phyloP scores from a whole-genome alignment of 2,113 vertebrate genomes.

The Gulo gulo region DNA sequence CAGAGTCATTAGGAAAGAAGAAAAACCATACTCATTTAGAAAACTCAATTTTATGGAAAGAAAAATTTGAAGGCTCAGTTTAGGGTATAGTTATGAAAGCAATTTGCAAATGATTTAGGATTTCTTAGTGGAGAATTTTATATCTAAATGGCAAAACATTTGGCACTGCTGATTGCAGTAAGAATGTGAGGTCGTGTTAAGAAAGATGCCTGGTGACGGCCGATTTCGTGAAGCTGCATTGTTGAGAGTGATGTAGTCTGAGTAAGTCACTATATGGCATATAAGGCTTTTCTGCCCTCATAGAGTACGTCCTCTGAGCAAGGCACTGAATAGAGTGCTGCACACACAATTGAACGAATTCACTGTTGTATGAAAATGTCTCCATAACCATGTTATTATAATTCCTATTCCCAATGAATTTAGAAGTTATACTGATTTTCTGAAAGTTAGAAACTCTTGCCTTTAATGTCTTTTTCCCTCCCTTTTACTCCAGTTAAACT shows the following conservation, averaged over 20 bases:
- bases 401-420: neutral
- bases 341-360: neutral
- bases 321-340: neutral
- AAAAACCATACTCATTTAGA: constrained; percentile 54
- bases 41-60: constrained; percentile 64
- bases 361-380: neutral
- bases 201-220: neutral
- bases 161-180: neutral
- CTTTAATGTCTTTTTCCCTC: neutral
- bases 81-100: constrained; percentile 54
- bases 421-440: neutral
- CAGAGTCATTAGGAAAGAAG: constrained; percentile 62
- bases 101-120: constrained; percentile 58
- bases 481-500: neutral
- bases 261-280: neutral
- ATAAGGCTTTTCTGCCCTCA: neutral
- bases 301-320: neutral
- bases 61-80: constrained; percentile 56
- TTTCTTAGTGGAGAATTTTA: constrained; percentile 46
- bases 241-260: neutral
- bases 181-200: neutral
- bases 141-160: constrained; percentile 54
- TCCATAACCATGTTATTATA: neutral
- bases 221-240: neutral
- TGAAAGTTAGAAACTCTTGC: neutral